Evolutionary conservation across 2,888 invertebrate species (phyloP), one percentile per base, ranked within the genome.

Genomic region (Empis livida): DNA sequence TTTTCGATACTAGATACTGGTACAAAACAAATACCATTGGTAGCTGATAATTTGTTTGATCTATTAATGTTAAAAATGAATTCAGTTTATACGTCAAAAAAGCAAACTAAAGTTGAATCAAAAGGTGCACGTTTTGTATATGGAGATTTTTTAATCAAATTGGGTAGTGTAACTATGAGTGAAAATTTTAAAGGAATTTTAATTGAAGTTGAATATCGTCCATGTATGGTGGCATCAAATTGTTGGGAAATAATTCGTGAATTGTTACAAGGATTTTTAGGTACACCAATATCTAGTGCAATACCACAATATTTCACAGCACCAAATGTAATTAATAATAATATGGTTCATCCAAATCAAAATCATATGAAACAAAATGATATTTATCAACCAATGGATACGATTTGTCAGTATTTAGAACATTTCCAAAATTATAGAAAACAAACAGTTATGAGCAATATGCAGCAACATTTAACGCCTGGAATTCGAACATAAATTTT

Each of bases 191-290:
- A 93, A 71, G 95, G 95, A 9, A 81, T 95, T 45, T 73, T 95
- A 5, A 82, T 95, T 42, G 95, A 95, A 79, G 87, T 88, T 14
- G 95, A 95, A 68, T 95, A 95, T 64, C 77, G 84, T 42, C 92
- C 95, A 0, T 94, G 93, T 67, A 79, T 88, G 1, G 82, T 93
- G 55, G 85, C 92, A 0, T 81, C 80, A 23, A 84, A 84, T 54
- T 93, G 93, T 51, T 95, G 93, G 91, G 88, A 89, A 53, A 75
- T 96, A 49, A 78, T 95, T 60, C 78, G 89, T 44, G 95, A 96
- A 70, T 89, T 95, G 63, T 73, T 93, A 45, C 91, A 92, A 67
- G 91, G 93, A 14, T 82, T 95, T 56, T 74, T 95, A 2, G 94
- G 93, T 0, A 79, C 81, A 2, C 71, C 77, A 3, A 80, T 87